Conservation (phyloP, 2,797 vertebrate species). For the Eutrigla gurnardus region DNA sequence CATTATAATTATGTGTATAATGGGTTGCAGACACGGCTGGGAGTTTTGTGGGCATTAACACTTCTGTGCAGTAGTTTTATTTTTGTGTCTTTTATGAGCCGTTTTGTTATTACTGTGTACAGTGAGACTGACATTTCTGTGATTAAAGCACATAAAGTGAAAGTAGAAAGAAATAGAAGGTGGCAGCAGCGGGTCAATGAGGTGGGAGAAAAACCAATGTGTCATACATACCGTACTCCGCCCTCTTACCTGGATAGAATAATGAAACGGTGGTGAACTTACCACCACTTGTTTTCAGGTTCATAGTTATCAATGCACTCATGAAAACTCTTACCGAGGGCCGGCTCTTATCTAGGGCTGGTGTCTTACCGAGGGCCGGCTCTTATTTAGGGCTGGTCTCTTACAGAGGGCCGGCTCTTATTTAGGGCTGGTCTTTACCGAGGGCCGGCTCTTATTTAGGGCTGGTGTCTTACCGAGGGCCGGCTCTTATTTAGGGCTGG, state of each 20-base stretch:
- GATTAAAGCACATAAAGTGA: conserved; percentile 28
- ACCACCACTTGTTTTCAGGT: neutral
- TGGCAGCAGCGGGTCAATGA: conserved; percentile 13
- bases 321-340: conserved; percentile 87
- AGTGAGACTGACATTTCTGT: conserved; percentile 5
- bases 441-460: too few relatives aligned
- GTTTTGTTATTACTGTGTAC: neutral
- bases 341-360: conserved; percentile 79
- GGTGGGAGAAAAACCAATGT: conserved; percentile 62
- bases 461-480: too few relatives aligned
- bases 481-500: too few relatives aligned
- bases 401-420: too few relatives aligned
- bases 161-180: neutral
- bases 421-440: too few relatives aligned
- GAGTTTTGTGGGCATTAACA: neutral
- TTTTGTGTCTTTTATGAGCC: neutral
- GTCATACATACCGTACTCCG: conserved; percentile 79
- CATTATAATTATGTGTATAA: neutral
- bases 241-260: conserved; percentile 68
- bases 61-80: neutral
- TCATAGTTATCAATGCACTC: neutral
- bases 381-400: too few relatives aligned
- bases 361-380: too few relatives aligned
- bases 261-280: conserved; percentile 15
- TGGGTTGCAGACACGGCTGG: neutral